phyloP scores from a whole-genome alignment of 1,140 invertebrate species.

The Rhagoletis zephyria region DNA sequence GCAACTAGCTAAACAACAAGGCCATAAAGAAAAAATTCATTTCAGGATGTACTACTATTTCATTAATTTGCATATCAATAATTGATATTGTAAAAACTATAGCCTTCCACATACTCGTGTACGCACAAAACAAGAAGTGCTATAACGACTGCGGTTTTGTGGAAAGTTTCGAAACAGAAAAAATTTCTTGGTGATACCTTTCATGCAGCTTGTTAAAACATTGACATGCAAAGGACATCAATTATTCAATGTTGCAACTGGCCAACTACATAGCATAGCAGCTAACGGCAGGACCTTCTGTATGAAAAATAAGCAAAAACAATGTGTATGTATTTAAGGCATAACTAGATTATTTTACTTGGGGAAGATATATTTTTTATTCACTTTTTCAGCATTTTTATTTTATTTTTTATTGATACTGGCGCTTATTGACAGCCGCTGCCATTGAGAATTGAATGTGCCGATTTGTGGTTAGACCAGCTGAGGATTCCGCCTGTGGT shows the following conservation, averaged over 20 bases:
- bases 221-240: constrained; percentile 48
- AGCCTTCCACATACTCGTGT: background rate
- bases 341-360: background rate
- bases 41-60: background rate
- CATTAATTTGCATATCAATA: background rate
- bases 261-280: background rate
- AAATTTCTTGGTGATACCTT: background rate
- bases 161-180: background rate
- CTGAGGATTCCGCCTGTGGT: constrained; percentile 28
- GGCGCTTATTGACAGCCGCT: constrained; percentile 13
- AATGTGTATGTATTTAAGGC: background rate
- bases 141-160: background rate
- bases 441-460: constrained; percentile 38
- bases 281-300: too few relatives aligned
- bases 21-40: background rate
- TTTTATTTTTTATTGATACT: background rate
- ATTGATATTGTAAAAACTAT: constrained; percentile 25
- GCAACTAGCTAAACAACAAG: too few relatives aligned
- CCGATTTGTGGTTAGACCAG: constrained; percentile 48
- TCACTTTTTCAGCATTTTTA: constrained; percentile 7
- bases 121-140: background rate
- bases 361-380: background rate
- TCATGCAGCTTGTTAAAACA: constrained; percentile 39
- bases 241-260: constrained; percentile 46
- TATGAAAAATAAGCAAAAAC: background rate